Conservation (phyloP, 1,140 invertebrate species). For the Adelges cooleyi region DNA sequence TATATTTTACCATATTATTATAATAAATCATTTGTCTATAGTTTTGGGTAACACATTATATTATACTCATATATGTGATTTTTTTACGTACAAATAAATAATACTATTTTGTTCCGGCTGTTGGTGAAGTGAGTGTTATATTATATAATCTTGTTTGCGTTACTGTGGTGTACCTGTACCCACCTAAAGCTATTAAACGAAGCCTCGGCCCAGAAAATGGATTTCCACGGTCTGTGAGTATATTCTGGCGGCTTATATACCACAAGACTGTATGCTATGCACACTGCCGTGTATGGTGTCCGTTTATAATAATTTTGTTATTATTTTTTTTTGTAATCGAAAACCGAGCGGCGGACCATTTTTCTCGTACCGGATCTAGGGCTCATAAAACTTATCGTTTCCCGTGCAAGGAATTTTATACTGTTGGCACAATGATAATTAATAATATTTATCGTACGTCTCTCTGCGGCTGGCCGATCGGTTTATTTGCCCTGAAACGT, state of each 20-base stretch:
- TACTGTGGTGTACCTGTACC: too few species aligned
- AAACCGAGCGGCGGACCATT: background rate
- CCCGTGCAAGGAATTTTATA: constrained; percentile 14
- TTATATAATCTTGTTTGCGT: constrained; percentile 5
- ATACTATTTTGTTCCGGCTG: too few species aligned
- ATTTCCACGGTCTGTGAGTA: constrained; percentile 2
- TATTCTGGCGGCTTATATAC: too few species aligned
- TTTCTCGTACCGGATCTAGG: constrained; percentile 23
- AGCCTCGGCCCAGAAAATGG: constrained; percentile 1
- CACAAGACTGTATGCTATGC: too few species aligned
- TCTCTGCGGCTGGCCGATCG: background rate
- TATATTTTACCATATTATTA: too few species aligned
- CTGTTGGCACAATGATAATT: constrained; percentile 1
- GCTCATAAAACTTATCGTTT: constrained; percentile 13
- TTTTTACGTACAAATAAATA: too few species aligned
- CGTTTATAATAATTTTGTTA: background rate
- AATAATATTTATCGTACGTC: constrained; percentile 9
- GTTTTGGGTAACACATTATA: too few species aligned
- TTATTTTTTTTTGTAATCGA: constrained; percentile 12
- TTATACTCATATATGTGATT: too few species aligned
- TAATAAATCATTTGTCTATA: too few species aligned
- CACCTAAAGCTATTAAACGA: background rate
- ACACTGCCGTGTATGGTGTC: too few species aligned
- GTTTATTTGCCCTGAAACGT: too few species aligned
- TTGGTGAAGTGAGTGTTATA: too few species aligned